Conservation (phyloP, 2,113 vertebrate species). For the Chitala chitala region DNA sequence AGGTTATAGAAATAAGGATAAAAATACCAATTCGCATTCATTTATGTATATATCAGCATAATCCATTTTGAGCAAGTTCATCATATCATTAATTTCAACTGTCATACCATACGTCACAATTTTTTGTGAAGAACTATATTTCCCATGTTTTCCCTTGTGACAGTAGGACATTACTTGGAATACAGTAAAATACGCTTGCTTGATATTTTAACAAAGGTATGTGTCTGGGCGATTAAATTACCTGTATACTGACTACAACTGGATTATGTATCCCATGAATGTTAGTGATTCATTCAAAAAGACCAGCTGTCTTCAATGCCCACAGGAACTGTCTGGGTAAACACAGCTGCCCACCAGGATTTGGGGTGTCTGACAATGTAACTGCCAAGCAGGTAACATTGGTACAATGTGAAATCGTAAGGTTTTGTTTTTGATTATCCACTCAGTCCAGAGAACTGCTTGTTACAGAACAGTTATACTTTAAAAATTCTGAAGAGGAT, state of each 20-base stretch:
- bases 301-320: background rate
- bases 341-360: background rate
- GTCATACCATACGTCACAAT: background rate
- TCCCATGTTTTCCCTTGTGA: background rate
- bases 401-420: background rate
- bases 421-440: background rate
- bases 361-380: background rate
- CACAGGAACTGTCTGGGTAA: background rate
- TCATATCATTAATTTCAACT: too few species aligned
- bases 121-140: background rate
- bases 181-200: background rate
- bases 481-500: too few species aligned
- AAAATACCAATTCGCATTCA: background rate
- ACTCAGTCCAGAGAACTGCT: background rate
- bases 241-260: background rate
- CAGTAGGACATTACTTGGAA: background rate
- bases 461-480: too few species aligned
- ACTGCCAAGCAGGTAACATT: background rate
- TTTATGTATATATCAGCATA: background rate
- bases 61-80: background rate
- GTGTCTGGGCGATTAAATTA: slow-evolving; percentile 7
- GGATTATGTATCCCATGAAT: background rate
- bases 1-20: background rate
- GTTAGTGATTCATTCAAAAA: slow-evolving; percentile 2
- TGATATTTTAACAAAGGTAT: background rate